Percentiles rank a stretch among this genome's conserved stretches.
Conservation (phyloP, 1,140 invertebrate species). For the Globodera rostochiensis region DNA sequence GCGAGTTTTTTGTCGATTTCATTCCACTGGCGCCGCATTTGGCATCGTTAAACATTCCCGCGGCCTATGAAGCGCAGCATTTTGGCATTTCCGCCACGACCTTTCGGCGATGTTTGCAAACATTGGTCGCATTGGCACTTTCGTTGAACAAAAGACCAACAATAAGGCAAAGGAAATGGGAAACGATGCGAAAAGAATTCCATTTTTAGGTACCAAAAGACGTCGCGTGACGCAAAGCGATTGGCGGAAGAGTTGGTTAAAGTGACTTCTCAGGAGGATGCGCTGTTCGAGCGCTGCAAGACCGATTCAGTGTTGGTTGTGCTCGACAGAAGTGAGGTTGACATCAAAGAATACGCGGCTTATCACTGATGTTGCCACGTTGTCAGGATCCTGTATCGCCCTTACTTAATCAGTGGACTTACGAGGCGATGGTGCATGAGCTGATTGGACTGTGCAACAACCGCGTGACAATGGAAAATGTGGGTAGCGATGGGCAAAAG, state of each 20-base stretch:
- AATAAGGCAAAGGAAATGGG: conserved; percentile 69
- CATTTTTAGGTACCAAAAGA: conserved; percentile 76
- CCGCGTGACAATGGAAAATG: conserved; percentile 84
- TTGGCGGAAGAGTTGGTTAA: conserved; percentile 80
- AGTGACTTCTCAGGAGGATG: conserved; percentile 57
- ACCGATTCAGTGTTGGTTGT: conserved; percentile 48
- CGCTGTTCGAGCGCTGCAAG: conserved; percentile 59
- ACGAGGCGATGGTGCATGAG: conserved; percentile 99
- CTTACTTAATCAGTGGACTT: conserved; percentile 97
- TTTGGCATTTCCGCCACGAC: conserved; percentile 73
- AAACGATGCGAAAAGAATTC: background rate
- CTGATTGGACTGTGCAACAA: conserved; percentile 91
- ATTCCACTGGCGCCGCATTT: conserved; percentile 58
- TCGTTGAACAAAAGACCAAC: conserved; percentile 86
- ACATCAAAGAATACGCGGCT: conserved; percentile 78
- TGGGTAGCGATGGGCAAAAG: conserved; percentile 70
- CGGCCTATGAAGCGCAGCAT: conserved; percentile 48
- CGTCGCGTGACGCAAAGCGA: conserved; percentile 81
- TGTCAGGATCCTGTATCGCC: conserved; percentile 85
- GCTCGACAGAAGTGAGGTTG: conserved; percentile 49
- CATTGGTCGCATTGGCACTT: conserved; percentile 82
- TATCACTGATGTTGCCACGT: conserved; percentile 72
- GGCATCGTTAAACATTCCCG: conserved; percentile 40
- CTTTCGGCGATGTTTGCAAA: conserved; percentile 80
- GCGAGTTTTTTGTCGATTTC: conserved; percentile 46